These are phyloP conservation scores for Synanthedon tipuliformis DNA, from an alignment of 2,888 invertebrate species.

Conservation along the genomic window DNA sequence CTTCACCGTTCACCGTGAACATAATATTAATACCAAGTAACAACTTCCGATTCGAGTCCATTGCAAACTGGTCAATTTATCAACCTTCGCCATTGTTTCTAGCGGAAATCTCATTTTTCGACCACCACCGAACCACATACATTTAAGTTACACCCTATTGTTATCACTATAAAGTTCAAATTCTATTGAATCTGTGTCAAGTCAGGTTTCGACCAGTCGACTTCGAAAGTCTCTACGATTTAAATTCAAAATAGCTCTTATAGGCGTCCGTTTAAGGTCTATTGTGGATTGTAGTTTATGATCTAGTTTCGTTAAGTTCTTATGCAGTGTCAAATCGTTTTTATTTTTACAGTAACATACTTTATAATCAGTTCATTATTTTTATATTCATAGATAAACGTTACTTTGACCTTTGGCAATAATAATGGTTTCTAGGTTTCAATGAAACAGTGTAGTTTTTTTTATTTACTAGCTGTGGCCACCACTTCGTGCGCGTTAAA, in stretches of 20 bases:
- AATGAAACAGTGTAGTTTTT: slow-evolving; percentile 2
- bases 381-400: not conserved
- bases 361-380: not conserved
- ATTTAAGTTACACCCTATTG: not conserved
- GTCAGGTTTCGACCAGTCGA: not conserved
- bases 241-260: not conserved
- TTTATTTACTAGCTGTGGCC: too few relatives aligned
- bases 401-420: slow-evolving; percentile 12
- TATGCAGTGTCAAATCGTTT: slow-evolving; percentile 2
- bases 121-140: not conserved
- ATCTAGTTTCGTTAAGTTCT: not conserved
- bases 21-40: slow-evolving; percentile 12
- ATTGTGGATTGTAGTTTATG: not conserved
- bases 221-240: slow-evolving; percentile 9
- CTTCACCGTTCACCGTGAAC: slow-evolving; percentile 10
- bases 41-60: slow-evolving; percentile 11
- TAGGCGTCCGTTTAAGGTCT: not conserved
- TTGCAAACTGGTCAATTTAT: slow-evolving; percentile 13
- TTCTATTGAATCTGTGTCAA: not conserved
- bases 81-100: slow-evolving; percentile 10
- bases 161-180: not conserved
- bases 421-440: slow-evolving; percentile 9
- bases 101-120: slow-evolving; percentile 4
- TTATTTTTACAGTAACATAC: slow-evolving; percentile 6
- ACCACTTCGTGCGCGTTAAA: too few relatives aligned